Conservation (phyloP, 2,888 invertebrate genomes). For the Saturnia pavonia region DNA sequence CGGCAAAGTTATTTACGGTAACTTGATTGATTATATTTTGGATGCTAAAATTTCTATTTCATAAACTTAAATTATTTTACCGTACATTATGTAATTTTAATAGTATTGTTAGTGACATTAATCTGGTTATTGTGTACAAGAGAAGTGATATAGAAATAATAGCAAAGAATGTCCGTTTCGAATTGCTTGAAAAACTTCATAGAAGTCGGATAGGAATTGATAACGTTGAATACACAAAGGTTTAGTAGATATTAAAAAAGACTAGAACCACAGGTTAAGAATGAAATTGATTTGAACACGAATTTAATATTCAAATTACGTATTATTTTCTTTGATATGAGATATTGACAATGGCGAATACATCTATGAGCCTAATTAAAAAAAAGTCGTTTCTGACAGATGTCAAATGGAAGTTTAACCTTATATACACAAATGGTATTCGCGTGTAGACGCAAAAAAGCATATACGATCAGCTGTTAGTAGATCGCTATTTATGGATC, state of each 20-base stretch:
- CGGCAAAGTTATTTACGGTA: too few species aligned
- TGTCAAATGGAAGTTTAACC: conserved; percentile 50
- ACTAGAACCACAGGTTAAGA: not conserved
- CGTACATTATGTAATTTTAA: too few species aligned
- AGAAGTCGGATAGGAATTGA: not conserved
- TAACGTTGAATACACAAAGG: not conserved
- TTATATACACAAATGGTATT: conserved; percentile 51
- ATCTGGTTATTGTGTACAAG: not conserved
- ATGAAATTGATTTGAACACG: not conserved
- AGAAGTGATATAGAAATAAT: not conserved
- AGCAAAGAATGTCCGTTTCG: not conserved
- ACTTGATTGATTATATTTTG: too few species aligned
- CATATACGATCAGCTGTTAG: conserved; percentile 44
- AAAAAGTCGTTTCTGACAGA: conserved; percentile 48
- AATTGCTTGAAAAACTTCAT: not conserved
- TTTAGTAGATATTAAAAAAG: not conserved
- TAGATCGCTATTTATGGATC: conserved; percentile 14
- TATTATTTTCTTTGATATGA: not conserved
- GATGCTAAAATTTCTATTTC: too few species aligned
- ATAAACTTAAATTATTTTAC: too few species aligned
- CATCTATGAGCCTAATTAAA: not conserved
- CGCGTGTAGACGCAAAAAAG: conserved; percentile 48
- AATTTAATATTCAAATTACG: not conserved
- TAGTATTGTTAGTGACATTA: not conserved
- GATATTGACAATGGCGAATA: not conserved